These are phyloP conservation scores for Lapara coniferarum DNA, from an alignment of 2,888 invertebrate genomes.

Conservation along the genomic window DNA sequence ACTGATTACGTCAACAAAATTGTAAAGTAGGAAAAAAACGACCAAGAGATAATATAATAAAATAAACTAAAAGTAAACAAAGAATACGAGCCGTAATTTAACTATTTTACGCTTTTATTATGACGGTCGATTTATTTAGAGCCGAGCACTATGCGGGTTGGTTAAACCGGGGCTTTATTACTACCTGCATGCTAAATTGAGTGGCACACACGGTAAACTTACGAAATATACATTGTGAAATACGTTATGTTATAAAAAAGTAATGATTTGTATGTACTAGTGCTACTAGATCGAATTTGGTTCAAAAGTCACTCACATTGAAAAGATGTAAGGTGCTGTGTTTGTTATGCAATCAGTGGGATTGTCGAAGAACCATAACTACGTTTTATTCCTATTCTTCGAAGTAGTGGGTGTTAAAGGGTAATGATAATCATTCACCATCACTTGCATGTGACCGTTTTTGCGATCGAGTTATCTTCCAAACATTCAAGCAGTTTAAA, in stretches of 20 bases:
- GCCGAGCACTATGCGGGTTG: conserved; percentile 18
- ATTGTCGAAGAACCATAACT: too few species aligned
- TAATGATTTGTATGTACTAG: too few species aligned
- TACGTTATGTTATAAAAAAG: neutral
- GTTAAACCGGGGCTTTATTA: conserved; percentile 18
- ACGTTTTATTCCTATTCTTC: too few species aligned
- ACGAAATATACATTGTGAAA: conserved; percentile 6
- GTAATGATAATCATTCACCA: too few species aligned
- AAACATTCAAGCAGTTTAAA: too few species aligned
- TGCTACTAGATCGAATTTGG: too few species aligned
- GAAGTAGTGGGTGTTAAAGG: too few species aligned
- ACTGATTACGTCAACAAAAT: neutral
- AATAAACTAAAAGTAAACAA: neutral
- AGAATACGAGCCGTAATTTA: conserved; percentile 9
- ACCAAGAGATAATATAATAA: neutral
- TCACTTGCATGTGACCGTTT: too few species aligned
- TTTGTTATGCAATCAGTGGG: too few species aligned
- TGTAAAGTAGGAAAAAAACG: neutral
- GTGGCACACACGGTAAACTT: neutral
- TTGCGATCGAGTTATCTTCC: too few species aligned
- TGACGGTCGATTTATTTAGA: conserved; percentile 17
- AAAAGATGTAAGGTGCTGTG: too few species aligned
- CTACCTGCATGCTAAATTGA: conserved; percentile 20
- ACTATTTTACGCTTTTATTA: conserved; percentile 18
- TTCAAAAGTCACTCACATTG: too few species aligned